Evolutionary conservation across 2,888 invertebrate genomes (phyloP), one percentile per base, ranked within the genome.

Genomic region (Andrena bicolor): DNA sequence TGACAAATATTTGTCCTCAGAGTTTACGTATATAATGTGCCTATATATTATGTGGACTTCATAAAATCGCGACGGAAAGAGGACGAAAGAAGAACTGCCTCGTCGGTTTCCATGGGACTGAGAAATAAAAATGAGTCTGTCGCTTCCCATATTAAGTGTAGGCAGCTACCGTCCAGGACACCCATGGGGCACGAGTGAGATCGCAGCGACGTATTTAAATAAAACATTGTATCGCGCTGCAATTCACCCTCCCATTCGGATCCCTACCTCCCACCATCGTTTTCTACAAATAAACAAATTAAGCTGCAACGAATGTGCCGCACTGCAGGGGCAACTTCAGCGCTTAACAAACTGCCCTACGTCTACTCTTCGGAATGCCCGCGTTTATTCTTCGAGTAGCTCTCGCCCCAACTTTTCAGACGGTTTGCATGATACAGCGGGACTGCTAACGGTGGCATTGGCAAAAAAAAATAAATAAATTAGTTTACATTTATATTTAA

Each of bases 111-210:
- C 74, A 84, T 84, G 87, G 86, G 88, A 87, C 86, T 86, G 90
- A 90, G 90, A 91, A 91, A 92, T 92, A 93, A 92, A 93, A 93
- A 93, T 92, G 91, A 89, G 87, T 86, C 92, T 92, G 91, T 92
- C 92, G 90, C 90, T 90, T 90, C 90, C 91, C 89, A 91, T 93
- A 93, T 93, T 92, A 93, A 93, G 92, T 90, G 92, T 88, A 91
- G 90, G 89, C 90, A 89, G 89, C 90, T 90, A 86, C 86, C 86
- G 90, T 89, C 90, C 91, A 92, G 91, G 92, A 91, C 90, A 91
- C 93, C 93, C 93, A 89, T 90, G 92, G 93, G 92, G 89, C 87
- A 83, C 87, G 90, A 88, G 89, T 85, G 87, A 90, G 90, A 90
- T 91, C 90, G 88, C 90, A 90, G 90, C 90, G 89, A 90, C 91